phyloP scores from a whole-genome alignment of 2,888 invertebrate species.

The Dioctria rufipes region DNA sequence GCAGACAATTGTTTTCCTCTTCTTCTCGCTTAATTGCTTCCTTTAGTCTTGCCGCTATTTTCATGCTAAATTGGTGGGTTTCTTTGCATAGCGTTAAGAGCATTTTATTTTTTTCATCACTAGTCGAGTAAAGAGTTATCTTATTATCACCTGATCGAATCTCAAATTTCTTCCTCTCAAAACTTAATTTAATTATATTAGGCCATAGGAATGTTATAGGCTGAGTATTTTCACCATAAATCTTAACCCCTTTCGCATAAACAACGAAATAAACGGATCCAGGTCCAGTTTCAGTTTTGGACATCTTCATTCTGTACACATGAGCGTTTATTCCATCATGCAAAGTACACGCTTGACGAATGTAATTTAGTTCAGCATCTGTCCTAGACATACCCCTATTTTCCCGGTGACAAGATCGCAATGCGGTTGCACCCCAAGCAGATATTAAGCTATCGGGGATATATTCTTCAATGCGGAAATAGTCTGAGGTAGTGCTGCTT shows the following conservation, averaged over 20 bases:
- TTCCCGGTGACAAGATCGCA: constrained; percentile 87
- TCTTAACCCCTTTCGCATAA: constrained; percentile 92
- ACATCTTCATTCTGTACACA: constrained; percentile 84
- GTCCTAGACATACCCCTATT: constrained; percentile 83
- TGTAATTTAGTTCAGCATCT: constrained; percentile 90
- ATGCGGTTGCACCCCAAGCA: constrained; percentile 71
- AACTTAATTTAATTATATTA: constrained; percentile 94
- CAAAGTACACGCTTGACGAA: constrained; percentile 87
- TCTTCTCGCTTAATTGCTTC: constrained; percentile 88
- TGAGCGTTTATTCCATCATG: constrained; percentile 93
- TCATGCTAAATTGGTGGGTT: constrained; percentile 97
- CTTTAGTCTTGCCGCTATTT: constrained; percentile 86
- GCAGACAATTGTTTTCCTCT: constrained; percentile 79
- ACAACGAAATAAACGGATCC: constrained; percentile 91
- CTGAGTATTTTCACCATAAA: constrained; percentile 80
- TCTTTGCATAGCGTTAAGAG: constrained; percentile 89
- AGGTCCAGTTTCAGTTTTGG: constrained; percentile 82
- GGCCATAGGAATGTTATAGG: constrained; percentile 94
- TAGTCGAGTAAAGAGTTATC: constrained; percentile 90
- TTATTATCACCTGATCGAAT: constrained; percentile 92
- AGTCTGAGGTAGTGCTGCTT: constrained; percentile 66
- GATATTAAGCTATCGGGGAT: constrained; percentile 80
- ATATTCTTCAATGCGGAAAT: constrained; percentile 89
- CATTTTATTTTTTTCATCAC: constrained; percentile 95
- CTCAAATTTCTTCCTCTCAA: constrained; percentile 98